Evolutionary conservation across 1,140 invertebrate species (phyloP).

Genomic region (Rhopalosiphum padi): DNA sequence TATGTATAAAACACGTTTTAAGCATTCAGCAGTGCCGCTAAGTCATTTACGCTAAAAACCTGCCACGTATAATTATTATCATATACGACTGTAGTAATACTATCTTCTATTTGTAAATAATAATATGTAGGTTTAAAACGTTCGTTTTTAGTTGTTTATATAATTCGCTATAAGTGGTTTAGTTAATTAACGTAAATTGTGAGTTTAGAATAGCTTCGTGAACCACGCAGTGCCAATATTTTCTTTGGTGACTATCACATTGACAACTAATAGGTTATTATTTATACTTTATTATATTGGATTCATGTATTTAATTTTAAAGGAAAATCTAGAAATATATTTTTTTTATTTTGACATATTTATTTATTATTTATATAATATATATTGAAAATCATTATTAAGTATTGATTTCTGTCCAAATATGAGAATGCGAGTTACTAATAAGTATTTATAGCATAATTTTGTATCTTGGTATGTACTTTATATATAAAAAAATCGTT

Average conservation of each 20-base stretch:
- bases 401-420: neutral
- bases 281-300: neutral
- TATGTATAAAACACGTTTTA: neutral
- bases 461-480: neutral
- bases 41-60: neutral
- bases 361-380: neutral
- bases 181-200: neutral
- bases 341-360: neutral
- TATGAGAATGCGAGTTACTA: neutral
- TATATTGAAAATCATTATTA: neutral
- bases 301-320: neutral
- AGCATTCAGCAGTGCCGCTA: neutral
- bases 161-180: neutral
- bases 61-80: neutral
- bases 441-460: neutral
- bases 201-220: neutral
- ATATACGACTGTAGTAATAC: neutral
- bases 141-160: neutral
- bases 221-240: neutral
- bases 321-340: neutral
- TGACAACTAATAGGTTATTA: neutral
- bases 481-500: neutral
- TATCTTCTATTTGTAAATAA: neutral
- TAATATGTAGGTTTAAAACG: conserved; percentile 6
- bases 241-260: neutral